These are phyloP conservation scores for Pitta sordida DNA, from an alignment of 2,113 vertebrate genomes.

Conservation along the genomic window DNA sequence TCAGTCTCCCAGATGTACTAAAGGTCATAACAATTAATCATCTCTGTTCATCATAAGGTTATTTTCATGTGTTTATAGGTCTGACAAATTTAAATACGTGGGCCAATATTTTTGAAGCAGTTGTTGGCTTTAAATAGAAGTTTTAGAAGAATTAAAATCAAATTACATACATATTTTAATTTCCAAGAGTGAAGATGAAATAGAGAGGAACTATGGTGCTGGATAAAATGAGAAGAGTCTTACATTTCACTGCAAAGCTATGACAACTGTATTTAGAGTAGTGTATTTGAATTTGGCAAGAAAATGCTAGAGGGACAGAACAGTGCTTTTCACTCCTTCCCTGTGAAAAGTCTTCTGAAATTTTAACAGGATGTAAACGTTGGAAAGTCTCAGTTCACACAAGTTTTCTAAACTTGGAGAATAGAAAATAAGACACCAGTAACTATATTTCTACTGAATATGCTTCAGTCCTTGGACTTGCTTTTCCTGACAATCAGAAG, in stretches of 20 bases:
- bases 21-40: neutral
- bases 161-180: neutral
- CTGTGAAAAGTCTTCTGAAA: constrained; percentile 36
- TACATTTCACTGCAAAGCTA: neutral
- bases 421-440: neutral
- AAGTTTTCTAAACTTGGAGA: neutral
- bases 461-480: neutral
- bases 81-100: neutral
- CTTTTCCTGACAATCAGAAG: neutral
- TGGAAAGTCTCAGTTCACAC: constrained; percentile 17
- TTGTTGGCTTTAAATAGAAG: neutral
- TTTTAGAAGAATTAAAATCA: neutral
- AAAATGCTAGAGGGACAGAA: neutral
- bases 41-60: neutral
- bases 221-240: neutral
- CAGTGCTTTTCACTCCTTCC: constrained; percentile 2
- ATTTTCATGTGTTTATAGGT: neutral
- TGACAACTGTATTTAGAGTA: neutral
- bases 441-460: neutral
- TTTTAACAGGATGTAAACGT: neutral
- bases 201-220: neutral
- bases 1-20: neutral
- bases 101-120: neutral
- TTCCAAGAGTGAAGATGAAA: neutral
- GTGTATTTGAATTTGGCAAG: neutral